Evolutionary conservation across 64 coral and sea anemone genomes (phyloP), one percentile per base, ranked within the genome.

Genomic region (Platygyra sinensis): DNA sequence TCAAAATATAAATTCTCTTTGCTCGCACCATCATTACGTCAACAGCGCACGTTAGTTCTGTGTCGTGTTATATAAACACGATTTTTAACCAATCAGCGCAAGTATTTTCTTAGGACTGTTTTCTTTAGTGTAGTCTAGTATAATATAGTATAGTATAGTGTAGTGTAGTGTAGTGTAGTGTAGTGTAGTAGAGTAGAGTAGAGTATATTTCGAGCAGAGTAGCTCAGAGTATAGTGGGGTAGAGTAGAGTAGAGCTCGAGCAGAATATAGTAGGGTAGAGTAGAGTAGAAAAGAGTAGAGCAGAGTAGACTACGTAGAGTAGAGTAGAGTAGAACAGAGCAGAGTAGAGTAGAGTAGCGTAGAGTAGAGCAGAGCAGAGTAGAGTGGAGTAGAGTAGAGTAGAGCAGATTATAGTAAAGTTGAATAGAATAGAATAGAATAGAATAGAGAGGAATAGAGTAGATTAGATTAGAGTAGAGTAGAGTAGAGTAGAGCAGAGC

Each of bases 401-500:
- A 69, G n/a, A 31, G 29, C 65, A 83, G 52, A 62, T 16, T 60
- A 83, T 60, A 83, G 18, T 83, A 46, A 18, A 67, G 7, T 85
- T 10, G 61, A 85, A 22, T 18, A 85, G 60, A 24, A 3, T 85
- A 22, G 82, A 85, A 15, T 67, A 67, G 61, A 69, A 8, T 85
- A 64, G 30, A 33, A 5, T 71, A 67, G 25, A 33, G 10, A 69
- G 31, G 59, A 67, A 8, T 63, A 19, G 81, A 67, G 28, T 67
- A 71, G 52, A 67, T 5, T 32, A 46, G 60, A 85, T 27, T 18
- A 20, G 62, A 85, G 28, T 84, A 84, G 55, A 85, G 11, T 85
- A 72, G 62, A 72, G 2, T 72, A 86, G 82, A 86, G 29, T 86
- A 69, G 17, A n/a, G n/a, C n/a, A n/a, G n/a, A n/a, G n/a, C n/a